Evolutionary conservation across 2,888 invertebrate species (phyloP), one percentile per base, ranked within the genome.

Genomic region (Eledone cirrhosa): DNA sequence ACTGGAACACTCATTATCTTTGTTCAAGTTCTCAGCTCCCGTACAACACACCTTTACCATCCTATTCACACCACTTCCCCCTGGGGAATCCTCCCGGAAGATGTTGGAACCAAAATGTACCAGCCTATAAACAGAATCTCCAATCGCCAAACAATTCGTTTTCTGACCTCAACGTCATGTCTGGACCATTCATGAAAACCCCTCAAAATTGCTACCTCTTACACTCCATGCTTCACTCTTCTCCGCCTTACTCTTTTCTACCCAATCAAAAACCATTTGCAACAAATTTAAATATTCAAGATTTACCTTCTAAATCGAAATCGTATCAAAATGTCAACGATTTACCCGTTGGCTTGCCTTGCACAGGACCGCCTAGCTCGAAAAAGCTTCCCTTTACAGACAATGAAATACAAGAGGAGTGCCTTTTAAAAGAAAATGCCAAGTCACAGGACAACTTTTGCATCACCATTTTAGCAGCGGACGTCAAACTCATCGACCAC

Each of bases 91-190:
- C 72, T n/a, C 24, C 72, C 31, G 41, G 33, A 72, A 72, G 31
- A 22, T 72, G 72, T 41, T 72, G 72, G 72, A 33, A 33, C 31
- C 72, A 72, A 24, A 72, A 72, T 31, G n/a, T 33, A 72, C 41
- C 72, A 13, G 31, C 41, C 33, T 33, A 72, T 33, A 41, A 72
- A 8, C n/a, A 29, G 4, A 41, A n/a, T 11, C 29, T 33, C 13
- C 31, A 41, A 1, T 41, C 72, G 29, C 72, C 33, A n/a, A 72
- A 41, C 33, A 19, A 31, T 5, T 24, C 19, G n/a, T 31, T 72
- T 31, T 72, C 72, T 14, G 72, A 72, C 14, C n/a, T 31, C 19
- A 33, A 29, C 22, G 31, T 72, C 22, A 72, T 72, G 72, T 41
- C 72, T 19, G 72, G 72, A 7, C 72, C 31, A 5, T 29, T 72